Evolutionary conservation across 1,140 invertebrate species (phyloP), one percentile per base, ranked within the genome.

Genomic region (Euura saliciscinereae): DNA sequence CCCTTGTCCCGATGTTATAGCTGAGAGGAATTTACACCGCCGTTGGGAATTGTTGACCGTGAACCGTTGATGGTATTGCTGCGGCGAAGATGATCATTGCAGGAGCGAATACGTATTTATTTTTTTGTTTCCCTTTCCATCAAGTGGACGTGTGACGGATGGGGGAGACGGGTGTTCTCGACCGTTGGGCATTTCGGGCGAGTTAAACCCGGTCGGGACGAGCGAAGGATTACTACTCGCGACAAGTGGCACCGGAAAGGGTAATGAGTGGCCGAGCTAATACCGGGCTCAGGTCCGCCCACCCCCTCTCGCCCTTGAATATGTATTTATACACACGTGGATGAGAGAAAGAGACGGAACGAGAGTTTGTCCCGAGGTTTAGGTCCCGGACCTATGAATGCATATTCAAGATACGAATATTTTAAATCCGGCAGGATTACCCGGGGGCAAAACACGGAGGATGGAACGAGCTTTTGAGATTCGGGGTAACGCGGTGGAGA

Each of bases 401-500:
- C 79, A 80, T 79, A 80, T 79, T 84, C 79, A 77, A 82, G 80
- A 85, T 84, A 84, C 80, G 80, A 82, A 83, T 82, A 75, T 87
- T 86, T 85, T 84, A 84, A 87, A 87, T 86, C 83, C 69, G 70
- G 69, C 68, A 43, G 83, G 83, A 85, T 87, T 86, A 86, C 8
- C 8, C 28, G 51, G 3, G 5, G 51, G 51, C 3, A 6, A 59
- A 6, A 59, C 73, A 44, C 73, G 46, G 78, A 77, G 76, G 73
- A 76, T 59, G 51, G 51, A 59, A 59, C 13, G 13, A 59, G 51
- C 8, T 59, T 64, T 65, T 71, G 69, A 68, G 13, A 64, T 64
- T 2, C 10, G 59, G 10, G 59, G 10, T 45, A 74, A 64, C 70
- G 59, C 46, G 28, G n/a, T n/a, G 28, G 28, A 28, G 28, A 28